Evolutionary conservation across 2,797 vertebrate species (phyloP), one percentile per base, ranked within the genome.

Genomic region (Bufotes viridis): DNA sequence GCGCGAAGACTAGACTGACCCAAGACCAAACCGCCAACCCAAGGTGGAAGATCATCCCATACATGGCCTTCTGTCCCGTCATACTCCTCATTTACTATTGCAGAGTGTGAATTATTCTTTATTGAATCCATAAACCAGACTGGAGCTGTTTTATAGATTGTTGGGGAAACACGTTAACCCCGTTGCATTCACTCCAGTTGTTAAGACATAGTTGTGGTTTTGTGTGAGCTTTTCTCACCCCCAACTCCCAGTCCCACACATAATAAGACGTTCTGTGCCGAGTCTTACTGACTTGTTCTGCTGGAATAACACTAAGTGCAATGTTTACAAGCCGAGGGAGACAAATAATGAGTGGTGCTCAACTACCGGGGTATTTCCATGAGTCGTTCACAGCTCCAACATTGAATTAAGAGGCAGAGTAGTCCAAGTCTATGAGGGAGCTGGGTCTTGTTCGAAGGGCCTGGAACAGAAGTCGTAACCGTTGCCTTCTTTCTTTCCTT

Each of bases 271-370:
- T 34, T 9, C 26, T 20, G 24, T 7, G 20, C 69, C 55, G 55
- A 8, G 51, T 74, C 70, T 72, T 60, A 75, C 55, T 74, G 70
- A 51, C 24, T 75, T 22, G 26, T 49, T 61, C 72, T 76, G 29
- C 57, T 61, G 58, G 51, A 76, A 86, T 86, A 78, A 86, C 76
- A 55, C 49, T 53, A 78, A 75, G 84, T 78, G 84, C 84, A 8
- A 86, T 86, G 61, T 86, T 86, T 86, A 86, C 84, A 86, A 86
- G 84, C 74, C 26, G 34, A 78, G 49, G 12, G 84, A 86, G 84
- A 78, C 84, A 78, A 51, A 86, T 86, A 78, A 55, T 53, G 65
- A 29, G 53, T 49, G 11, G 74, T 11, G 67, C 49, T 65, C 58
- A 53, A 51, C 42, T 78, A 29, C 74, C 29, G 69, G 82, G 63